A percentile compares a stretch with the other conserved stretches of the same genome.
Conservation (phyloP, 1,140 invertebrate genomes). For the Brachionus calyciflorus region DNA sequence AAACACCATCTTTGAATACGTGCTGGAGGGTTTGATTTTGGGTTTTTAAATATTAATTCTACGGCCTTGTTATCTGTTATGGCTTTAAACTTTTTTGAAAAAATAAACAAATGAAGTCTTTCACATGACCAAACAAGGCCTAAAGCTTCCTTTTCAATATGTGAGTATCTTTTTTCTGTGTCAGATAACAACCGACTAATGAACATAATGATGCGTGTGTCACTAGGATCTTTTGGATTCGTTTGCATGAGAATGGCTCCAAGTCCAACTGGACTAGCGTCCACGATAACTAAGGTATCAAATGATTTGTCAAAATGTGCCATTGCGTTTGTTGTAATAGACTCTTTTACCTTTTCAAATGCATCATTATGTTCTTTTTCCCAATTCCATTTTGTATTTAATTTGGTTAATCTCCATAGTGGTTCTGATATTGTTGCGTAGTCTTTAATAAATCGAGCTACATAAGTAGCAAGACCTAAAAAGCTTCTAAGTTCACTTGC, state of each 20-base stretch:
- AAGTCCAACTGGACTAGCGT: conserved; percentile 56
- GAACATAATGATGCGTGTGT: conserved; percentile 51
- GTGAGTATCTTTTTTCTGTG: conserved; percentile 51
- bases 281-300: not conserved
- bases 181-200: conserved; percentile 48
- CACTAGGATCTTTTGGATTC: not conserved
- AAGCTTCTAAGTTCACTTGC: conserved; percentile 49
- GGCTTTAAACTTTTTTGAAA: not conserved
- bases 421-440: conserved; percentile 35
- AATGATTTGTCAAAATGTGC: not conserved
- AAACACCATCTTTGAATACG: not conserved
- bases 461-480: conserved; percentile 49
- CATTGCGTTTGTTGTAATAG: conserved; percentile 36
- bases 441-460: conserved; percentile 49
- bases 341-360: conserved; percentile 40
- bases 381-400: conserved; percentile 46
- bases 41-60: conserved; percentile 3
- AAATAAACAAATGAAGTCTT: not conserved
- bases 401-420: conserved; percentile 35
- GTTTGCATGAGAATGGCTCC: conserved; percentile 61
- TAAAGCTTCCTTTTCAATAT: conserved; percentile 53
- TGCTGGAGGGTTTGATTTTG: not conserved
- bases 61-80: conserved; percentile 18
- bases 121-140: not conserved
- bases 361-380: not conserved